These are phyloP conservation scores for Chesias legatella DNA, from an alignment of 2,888 invertebrate species.

Conservation along the genomic window DNA sequence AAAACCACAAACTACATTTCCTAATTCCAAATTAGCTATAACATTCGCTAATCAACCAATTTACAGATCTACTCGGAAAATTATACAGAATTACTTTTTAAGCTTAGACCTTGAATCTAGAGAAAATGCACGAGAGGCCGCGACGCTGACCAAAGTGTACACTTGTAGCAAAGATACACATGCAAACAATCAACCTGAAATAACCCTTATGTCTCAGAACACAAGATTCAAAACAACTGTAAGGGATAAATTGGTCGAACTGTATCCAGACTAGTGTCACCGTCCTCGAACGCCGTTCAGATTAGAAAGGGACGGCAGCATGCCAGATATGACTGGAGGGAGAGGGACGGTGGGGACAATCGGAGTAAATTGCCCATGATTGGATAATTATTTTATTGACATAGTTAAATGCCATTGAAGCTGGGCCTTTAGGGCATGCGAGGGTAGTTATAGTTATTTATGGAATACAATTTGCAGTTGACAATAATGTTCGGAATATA, in stretches of 20 bases:
- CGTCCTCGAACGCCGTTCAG: slow-evolving; percentile 54
- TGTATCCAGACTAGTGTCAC: slow-evolving; percentile 54
- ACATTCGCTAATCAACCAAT: slow-evolving; percentile 33
- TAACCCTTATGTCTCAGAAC: neutral
- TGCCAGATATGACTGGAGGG: slow-evolving; percentile 14
- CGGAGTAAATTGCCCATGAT: slow-evolving; percentile 74
- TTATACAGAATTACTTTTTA: slow-evolving; percentile 41
- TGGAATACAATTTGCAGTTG: slow-evolving; percentile 18
- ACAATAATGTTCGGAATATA: slow-evolving; percentile 3
- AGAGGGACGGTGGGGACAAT: slow-evolving; percentile 54
- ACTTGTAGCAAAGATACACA: slow-evolving; percentile 37
- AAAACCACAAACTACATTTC: slow-evolving; percentile 1
- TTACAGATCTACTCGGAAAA: slow-evolving; percentile 45
- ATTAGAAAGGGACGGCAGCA: slow-evolving; percentile 39
- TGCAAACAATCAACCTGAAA: slow-evolving; percentile 2
- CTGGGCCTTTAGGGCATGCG: slow-evolving; percentile 41
- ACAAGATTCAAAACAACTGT: slow-evolving; percentile 15
- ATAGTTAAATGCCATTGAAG: slow-evolving; percentile 64
- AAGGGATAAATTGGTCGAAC: slow-evolving; percentile 28
- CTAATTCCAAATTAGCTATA: slow-evolving; percentile 21
- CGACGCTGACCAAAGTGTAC: slow-evolving; percentile 43
- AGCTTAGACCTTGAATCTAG: slow-evolving; percentile 52
- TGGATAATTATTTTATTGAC: slow-evolving; percentile 80
- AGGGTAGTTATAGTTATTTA: slow-evolving; percentile 43
- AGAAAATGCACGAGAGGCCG: slow-evolving; percentile 53